Conservation (phyloP, 2,113 vertebrate genomes). For the Eurypyga helias region DNA sequence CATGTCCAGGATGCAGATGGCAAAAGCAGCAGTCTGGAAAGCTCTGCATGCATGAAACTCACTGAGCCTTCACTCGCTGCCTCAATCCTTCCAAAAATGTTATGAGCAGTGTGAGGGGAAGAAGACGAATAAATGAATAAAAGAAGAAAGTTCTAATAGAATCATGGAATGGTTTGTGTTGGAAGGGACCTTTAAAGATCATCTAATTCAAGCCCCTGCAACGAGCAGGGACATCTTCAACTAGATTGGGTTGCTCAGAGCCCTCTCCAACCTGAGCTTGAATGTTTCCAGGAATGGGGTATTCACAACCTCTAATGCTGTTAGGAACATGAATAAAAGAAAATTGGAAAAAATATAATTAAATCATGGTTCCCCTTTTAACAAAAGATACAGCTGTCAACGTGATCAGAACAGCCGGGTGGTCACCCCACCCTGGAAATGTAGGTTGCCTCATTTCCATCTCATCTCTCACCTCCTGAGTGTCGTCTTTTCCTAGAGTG, state of each 20-base stretch:
- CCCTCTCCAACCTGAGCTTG: too few species aligned
- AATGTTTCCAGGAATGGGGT: too few species aligned
- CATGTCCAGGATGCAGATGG: not conserved
- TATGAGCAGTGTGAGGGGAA: not conserved
- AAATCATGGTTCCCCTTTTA: not conserved
- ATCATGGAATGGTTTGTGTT: too few species aligned
- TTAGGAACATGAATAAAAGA: not conserved
- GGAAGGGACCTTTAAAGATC: too few species aligned
- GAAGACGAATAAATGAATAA: not conserved
- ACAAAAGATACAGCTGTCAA: not conserved
- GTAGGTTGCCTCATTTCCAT: not conserved
- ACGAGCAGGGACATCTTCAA: too few species aligned
- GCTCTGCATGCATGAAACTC: not conserved
- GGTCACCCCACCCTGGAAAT: not conserved
- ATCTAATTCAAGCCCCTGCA: too few species aligned
- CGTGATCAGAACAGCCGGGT: not conserved
- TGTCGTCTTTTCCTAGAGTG: not conserved
- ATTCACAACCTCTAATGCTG: not conserved
- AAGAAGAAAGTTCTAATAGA: not conserved
- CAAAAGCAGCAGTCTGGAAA: constrained; percentile 24
- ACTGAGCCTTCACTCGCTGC: not conserved
- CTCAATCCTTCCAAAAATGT: not conserved
- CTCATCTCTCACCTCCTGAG: not conserved
- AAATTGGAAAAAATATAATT: not conserved
- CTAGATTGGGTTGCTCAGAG: too few species aligned